Conservation (phyloP, 1,140 invertebrate genomes). For the Homarus americanus region DNA sequence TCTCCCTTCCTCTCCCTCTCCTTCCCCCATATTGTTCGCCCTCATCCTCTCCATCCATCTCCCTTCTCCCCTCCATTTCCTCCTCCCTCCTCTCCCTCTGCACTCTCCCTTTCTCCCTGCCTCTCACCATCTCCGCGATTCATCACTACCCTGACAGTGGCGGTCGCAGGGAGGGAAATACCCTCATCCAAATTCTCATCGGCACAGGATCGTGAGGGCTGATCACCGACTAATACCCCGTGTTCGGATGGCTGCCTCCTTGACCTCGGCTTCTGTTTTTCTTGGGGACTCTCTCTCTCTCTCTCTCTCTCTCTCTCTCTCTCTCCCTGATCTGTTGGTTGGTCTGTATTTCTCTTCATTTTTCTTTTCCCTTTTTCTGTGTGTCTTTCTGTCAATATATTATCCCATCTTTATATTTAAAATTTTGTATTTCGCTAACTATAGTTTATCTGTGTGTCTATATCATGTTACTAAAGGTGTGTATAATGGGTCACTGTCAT, state of each 20-base stretch:
- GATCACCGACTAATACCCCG: conserved; percentile 19
- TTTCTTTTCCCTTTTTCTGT: background rate
- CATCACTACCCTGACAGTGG: background rate
- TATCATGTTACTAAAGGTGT: too few relatives aligned
- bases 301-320: background rate
- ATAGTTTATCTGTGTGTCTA: too few relatives aligned
- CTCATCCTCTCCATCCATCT: background rate
- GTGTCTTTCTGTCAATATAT: background rate
- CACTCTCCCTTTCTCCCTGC: background rate
- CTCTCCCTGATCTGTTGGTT: background rate
- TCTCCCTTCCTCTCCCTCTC: background rate
- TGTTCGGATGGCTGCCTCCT: background rate
- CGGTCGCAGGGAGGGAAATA: conserved; percentile 3
- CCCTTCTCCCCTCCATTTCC: conserved; percentile 4
- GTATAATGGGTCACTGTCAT: too few relatives aligned
- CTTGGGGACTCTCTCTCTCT: background rate
- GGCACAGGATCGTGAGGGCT: background rate
- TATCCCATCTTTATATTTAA: too few relatives aligned
- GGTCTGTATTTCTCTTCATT: background rate
- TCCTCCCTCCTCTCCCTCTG: background rate
- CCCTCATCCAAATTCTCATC: conserved; percentile 25
- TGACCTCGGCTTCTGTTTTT: background rate
- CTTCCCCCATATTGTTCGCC: background rate
- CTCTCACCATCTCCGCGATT: background rate
- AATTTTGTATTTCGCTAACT: too few relatives aligned